Evolutionary conservation across 64 coral and sea anemone species (phyloP).

Genomic region (Anthopleura sola): DNA sequence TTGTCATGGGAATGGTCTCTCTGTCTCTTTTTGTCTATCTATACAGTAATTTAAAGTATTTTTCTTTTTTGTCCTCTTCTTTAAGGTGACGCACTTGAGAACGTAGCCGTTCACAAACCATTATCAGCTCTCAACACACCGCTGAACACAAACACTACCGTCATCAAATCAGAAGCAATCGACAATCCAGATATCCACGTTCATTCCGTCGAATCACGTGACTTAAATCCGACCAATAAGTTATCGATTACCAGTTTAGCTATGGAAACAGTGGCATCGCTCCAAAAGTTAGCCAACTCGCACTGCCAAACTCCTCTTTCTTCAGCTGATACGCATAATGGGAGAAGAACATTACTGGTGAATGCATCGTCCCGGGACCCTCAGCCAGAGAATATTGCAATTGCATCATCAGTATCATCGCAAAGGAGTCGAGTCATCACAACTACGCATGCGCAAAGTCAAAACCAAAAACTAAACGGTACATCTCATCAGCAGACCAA

Average conservation of each 20-base stretch:
- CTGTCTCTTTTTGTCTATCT: not conserved
- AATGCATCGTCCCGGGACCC: not conserved
- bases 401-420: not conserved
- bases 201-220: not conserved
- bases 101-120: not conserved
- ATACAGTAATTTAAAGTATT: not conserved
- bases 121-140: conserved; percentile 15
- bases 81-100: not conserved
- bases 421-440: not conserved
- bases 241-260: not conserved
- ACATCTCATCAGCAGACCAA: not conserved
- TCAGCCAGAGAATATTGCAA: not conserved
- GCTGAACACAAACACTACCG: conserved; percentile 4
- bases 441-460: not conserved
- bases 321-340: not conserved
- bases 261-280: not conserved
- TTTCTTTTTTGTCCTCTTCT: not conserved
- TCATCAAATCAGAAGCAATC: not conserved
- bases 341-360: not conserved
- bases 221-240: not conserved
- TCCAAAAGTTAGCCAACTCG: not conserved
- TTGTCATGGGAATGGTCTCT: not conserved
- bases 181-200: not conserved
- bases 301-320: not conserved
- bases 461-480: not conserved